Conservation (phyloP, 2,888 invertebrate species). For the Saturnia japonica region DNA sequence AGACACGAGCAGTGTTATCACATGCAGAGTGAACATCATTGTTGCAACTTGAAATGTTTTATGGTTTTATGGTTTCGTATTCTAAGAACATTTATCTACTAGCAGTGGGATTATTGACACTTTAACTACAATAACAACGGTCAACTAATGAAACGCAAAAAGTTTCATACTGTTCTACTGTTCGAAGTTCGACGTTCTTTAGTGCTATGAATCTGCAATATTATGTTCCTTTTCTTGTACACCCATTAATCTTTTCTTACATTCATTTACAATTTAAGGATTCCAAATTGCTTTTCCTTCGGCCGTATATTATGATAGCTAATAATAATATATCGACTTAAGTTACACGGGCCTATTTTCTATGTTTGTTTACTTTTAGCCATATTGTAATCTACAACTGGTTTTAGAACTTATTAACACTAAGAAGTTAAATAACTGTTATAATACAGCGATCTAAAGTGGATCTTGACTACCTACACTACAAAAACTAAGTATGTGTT, state of each 20-base stretch:
- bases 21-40: conserved; percentile 11
- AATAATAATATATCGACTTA: not conserved
- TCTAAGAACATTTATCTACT: not conserved
- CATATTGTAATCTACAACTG: not conserved
- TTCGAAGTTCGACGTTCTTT: not conserved
- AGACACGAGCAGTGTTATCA: conserved; percentile 6
- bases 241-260: conserved; percentile 3
- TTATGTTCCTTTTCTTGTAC: not conserved
- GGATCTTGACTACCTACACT: not conserved
- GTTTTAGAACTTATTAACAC: not conserved
- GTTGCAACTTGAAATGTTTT: not conserved
- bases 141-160: not conserved
- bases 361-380: not conserved
- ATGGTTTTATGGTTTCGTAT: not conserved
- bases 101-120: not conserved
- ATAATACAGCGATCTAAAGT: not conserved
- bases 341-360: not conserved
- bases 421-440: not conserved
- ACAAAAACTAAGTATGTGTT: too few relatives aligned
- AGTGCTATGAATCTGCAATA: not conserved
- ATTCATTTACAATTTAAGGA: conserved; percentile 7
- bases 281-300: not conserved
- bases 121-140: not conserved
- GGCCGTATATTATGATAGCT: not conserved
- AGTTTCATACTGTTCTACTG: not conserved